These are phyloP conservation scores for Dendropsophus ebraccatus DNA, from an alignment of 2,113 vertebrate genomes.

Conservation along the genomic window DNA sequence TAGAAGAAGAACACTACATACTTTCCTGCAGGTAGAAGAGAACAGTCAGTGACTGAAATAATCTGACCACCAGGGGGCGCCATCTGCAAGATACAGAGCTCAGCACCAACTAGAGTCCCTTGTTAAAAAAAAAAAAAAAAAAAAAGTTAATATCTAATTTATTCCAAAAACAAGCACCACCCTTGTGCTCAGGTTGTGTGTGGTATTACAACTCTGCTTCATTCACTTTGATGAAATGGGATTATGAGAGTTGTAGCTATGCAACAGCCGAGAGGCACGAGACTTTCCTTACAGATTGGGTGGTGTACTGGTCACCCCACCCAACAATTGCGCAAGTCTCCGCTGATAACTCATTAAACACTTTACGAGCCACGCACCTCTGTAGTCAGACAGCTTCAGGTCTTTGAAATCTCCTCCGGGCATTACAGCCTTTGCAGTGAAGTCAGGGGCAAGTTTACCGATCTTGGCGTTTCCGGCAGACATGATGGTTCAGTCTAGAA, in stretches of 20 bases:
- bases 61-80: background rate
- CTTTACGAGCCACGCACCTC: slow-evolving; percentile 74
- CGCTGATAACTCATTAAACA: background rate
- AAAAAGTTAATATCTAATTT: too few species aligned
- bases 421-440: slow-evolving; percentile 93
- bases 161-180: too few species aligned
- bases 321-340: background rate
- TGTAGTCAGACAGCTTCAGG: slow-evolving; percentile 87
- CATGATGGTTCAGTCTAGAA: slow-evolving; percentile 73
- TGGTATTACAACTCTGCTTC: too few species aligned
- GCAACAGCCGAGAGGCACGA: too few species aligned
- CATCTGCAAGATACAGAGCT: too few species aligned
- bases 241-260: too few species aligned
- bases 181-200: too few species aligned
- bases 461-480: slow-evolving; percentile 92
- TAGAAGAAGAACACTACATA: slow-evolving; percentile 97
- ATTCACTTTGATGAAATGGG: too few species aligned
- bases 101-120: too few species aligned
- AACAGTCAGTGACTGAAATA: background rate
- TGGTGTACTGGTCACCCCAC: too few species aligned
- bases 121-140: too few species aligned
- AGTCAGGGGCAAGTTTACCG: slow-evolving; percentile 90
- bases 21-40: slow-evolving; percentile 78
- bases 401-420: slow-evolving; percentile 93
- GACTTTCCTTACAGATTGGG: too few species aligned